Percentiles rank a stretch among this genome's conserved stretches.
Evolutionary conservation across 2,113 vertebrate genomes (phyloP).

Genomic region (Pelvicachromis taeniatus): DNA sequence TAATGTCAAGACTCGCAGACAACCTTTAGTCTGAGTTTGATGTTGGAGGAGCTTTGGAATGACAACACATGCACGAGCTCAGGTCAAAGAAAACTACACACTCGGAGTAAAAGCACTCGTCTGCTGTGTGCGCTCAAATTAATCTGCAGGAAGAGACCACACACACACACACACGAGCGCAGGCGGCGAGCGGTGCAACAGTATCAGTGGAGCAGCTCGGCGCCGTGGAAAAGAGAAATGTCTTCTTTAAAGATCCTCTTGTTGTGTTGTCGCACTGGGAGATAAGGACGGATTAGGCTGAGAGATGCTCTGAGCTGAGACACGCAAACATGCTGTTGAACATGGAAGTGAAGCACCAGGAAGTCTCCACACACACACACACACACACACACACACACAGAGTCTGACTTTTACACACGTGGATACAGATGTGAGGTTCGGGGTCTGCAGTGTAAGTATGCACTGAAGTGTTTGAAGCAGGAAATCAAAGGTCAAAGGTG

Average conservation of each 20-base stretch:
- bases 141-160: constrained; percentile 6
- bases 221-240: constrained; percentile 47
- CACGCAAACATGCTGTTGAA: constrained; percentile 67
- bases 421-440: not conserved
- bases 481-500: not conserved
- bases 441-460: not conserved
- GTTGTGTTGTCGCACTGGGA: constrained; percentile 61
- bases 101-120: constrained; percentile 6
- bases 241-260: constrained; percentile 69
- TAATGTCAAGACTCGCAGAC: constrained; percentile 71
- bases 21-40: constrained; percentile 70
- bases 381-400: not conserved
- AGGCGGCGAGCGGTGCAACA: constrained; percentile 13
- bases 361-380: constrained; percentile 9
- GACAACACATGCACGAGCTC: constrained; percentile 45
- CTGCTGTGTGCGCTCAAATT: not conserved
- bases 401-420: not conserved
- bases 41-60: constrained; percentile 61
- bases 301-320: constrained; percentile 65
- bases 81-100: not conserved
- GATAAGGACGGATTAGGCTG: constrained; percentile 70
- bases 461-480: not conserved
- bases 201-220: constrained; percentile 44
- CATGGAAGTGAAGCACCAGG: constrained; percentile 52
- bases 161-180: not conserved